These are phyloP conservation scores for Drosophila histrio DNA, from an alignment of 2,888 invertebrate genomes.

Conservation along the genomic window DNA sequence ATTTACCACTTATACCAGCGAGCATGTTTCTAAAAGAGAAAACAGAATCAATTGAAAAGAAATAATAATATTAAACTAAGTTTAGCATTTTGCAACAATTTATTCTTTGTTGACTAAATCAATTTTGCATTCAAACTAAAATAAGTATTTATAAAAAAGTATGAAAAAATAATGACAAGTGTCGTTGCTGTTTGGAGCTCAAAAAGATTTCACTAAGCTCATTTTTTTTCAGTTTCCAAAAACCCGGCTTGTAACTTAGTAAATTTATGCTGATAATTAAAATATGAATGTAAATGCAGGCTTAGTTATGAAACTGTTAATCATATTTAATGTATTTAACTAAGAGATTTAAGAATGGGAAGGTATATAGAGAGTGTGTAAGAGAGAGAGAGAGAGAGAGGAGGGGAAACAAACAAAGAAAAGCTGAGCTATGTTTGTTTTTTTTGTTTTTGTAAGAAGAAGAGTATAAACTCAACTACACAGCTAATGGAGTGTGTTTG, in stretches of 20 bases:
- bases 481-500: slow-evolving; percentile 58
- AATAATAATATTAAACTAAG: slow-evolving; percentile 17
- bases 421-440: slow-evolving; percentile 23
- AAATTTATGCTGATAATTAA: slow-evolving; percentile 45
- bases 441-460: slow-evolving; percentile 9
- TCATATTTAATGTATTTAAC: slow-evolving; percentile 59
- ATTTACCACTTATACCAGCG: slow-evolving; percentile 27
- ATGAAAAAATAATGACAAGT: slow-evolving; percentile 68
- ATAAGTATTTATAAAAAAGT: slow-evolving; percentile 48
- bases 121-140: slow-evolving; percentile 68
- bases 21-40: slow-evolving; percentile 38
- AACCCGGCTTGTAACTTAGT: slow-evolving; percentile 60
- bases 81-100: slow-evolving; percentile 65
- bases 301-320: slow-evolving; percentile 51
- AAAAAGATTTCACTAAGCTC: slow-evolving; percentile 55
- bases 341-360: slow-evolving; percentile 40
- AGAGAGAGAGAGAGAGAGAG: slow-evolving; percentile 3
- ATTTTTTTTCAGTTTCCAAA: slow-evolving; percentile 51
- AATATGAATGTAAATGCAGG: slow-evolving; percentile 65
- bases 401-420: slow-evolving; percentile 23
- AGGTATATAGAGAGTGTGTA: background rate
- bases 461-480: slow-evolving; percentile 48
- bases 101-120: slow-evolving; percentile 68
- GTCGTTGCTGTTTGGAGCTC: slow-evolving; percentile 43
- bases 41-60: background rate